Base-by-base conservation (phyloP, 1,140 invertebrate species). In the Leptonema lineaticorne region DNA sequence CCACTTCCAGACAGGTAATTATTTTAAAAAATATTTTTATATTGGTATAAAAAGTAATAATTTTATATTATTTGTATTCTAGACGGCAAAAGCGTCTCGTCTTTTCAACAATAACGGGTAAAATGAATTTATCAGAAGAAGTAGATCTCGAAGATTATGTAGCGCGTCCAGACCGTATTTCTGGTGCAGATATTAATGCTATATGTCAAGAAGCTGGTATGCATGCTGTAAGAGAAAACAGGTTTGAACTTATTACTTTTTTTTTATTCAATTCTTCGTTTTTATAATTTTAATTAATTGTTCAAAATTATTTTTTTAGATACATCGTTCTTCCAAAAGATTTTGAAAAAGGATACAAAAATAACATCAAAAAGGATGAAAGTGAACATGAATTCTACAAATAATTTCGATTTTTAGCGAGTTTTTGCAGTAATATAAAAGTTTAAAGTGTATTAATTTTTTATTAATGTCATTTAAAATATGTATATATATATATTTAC, bases 301-400 rank as follows among this genome's bases (percentile, higher is more conserved):
- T n/a, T n/a, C n/a, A n/a, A n/a, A n/a, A n/a, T n/a, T n/a, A 72
- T 74, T 68, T 63, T 76, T 78, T 62, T 75, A 82, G 97, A 57
- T 99, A 98, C 78, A 97, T 99, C 74, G 96, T 99, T 6, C 82
- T 99, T 29, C 92, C 95, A 1, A 99, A 99, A 83, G 98, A 99
- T 83, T 99, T 99, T 77, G 97, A 99, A 79, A 99, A 99, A 77
- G 85, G 85, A 26, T 99, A 99, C 82, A 99, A 99, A 78, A 99
- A 98, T 78, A 99, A 99, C 77, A 98, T 98, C 73, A 99, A 99
- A 83, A 99, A 99, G 78, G 96, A 99, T 82, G 96, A 98, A 83
- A 94, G 95, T 74, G 97, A 99, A 85, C 97, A 99, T 76, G 97
- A 99, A 81, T 99, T 99, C 82, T 99, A 99, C 79, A 99, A 98